A percentile compares a stretch with the other conserved stretches of the same genome.
These are phyloP conservation scores for Catamblyrhynchus diadema DNA, from an alignment of 2,797 vertebrate genomes.

Conservation along the genomic window DNA sequence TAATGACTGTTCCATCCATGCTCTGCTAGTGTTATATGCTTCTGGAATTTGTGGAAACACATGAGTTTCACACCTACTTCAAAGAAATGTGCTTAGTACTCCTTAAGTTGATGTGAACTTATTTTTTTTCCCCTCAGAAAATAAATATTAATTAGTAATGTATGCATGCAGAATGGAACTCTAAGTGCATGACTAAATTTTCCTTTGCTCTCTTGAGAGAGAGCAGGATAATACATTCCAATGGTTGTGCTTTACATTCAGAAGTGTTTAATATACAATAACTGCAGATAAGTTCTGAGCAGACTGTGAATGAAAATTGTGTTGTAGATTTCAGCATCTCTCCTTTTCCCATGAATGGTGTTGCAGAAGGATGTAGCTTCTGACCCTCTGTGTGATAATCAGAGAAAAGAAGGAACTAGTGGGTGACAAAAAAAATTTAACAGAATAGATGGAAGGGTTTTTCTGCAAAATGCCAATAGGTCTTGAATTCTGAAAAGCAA, in stretches of 20 bases:
- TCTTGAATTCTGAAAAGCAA: background rate
- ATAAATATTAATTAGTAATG: background rate
- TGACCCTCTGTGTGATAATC: background rate
- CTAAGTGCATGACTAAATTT: background rate
- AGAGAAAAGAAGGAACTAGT: background rate
- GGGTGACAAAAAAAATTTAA: background rate
- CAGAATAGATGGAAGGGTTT: background rate
- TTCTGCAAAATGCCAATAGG: background rate
- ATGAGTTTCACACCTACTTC: background rate
- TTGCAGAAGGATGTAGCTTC: background rate
- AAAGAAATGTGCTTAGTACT: background rate
- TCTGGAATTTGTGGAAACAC: background rate
- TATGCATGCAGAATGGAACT: background rate
- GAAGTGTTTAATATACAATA: background rate
- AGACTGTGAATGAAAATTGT: background rate
- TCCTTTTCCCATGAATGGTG: background rate
- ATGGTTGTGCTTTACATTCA: background rate
- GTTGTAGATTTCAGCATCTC: background rate
- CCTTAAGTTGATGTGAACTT: background rate
- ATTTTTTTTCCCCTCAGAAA: background rate
- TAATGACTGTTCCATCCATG: background rate
- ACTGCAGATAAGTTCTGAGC: background rate
- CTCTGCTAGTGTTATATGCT: background rate
- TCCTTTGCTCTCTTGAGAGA: background rate
- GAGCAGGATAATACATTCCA: background rate